Evolutionary conservation across 2,113 vertebrate species (phyloP).

Genomic region (Chrysochloris asiatica): DNA sequence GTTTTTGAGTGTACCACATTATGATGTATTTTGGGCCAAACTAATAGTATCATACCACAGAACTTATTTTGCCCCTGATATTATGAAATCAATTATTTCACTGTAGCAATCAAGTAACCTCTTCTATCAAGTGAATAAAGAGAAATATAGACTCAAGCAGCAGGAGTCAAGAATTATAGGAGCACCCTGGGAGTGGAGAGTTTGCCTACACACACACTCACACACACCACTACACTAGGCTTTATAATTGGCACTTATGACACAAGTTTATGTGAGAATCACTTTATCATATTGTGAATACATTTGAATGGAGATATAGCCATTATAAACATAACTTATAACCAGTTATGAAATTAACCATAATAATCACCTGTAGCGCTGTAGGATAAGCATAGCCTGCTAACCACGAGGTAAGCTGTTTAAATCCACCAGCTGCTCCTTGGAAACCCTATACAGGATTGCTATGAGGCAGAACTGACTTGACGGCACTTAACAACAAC

Average conservation of each 20-base stretch:
- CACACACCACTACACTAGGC: not conserved
- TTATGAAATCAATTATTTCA: slow-evolving; percentile 5
- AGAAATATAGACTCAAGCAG: not conserved
- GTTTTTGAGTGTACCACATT: not conserved
- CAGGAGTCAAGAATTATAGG: not conserved
- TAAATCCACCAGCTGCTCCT: no score
- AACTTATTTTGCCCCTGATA: not conserved
- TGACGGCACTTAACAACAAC: no score
- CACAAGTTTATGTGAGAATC: not conserved
- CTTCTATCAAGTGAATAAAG: not conserved
- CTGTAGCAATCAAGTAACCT: slow-evolving; percentile 12
- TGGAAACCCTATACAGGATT: no score
- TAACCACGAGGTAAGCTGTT: no score
- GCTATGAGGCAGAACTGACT: no score
- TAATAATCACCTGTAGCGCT: not conserved
- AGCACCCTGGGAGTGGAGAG: not conserved
- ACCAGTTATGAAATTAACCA: slow-evolving; percentile 18
- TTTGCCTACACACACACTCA: not conserved
- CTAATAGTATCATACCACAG: not conserved
- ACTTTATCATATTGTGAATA: not conserved
- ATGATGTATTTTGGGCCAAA: not conserved
- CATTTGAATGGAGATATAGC: not conserved
- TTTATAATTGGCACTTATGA: not conserved
- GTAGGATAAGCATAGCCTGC: no score
- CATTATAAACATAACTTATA: not conserved